These are phyloP conservation scores for Caenorhabditis virilis DNA, from an alignment of 2,888 invertebrate species.

Conservation along the genomic window DNA sequence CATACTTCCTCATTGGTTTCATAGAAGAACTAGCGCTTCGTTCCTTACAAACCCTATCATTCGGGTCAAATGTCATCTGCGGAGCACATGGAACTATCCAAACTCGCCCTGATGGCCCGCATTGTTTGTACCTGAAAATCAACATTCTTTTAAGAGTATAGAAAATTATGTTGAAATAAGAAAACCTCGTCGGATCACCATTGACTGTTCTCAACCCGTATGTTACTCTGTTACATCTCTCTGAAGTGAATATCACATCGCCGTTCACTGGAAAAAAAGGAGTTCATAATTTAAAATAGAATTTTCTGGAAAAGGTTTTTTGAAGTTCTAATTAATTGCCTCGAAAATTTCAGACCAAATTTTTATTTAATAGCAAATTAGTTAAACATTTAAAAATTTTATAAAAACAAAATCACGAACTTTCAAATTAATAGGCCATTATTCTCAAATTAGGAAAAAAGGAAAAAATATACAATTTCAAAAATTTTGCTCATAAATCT, in stretches of 20 bases:
- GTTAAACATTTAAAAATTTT: no score
- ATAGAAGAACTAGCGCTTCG: neutral
- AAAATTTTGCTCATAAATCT: no score
- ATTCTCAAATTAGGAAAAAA: no score
- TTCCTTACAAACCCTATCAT: conserved; percentile 42
- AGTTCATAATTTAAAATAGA: no score
- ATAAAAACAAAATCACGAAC: neutral
- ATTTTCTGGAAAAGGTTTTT: no score
- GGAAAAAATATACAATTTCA: no score
- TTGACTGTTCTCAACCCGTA: conserved; percentile 43
- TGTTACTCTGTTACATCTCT: conserved; percentile 36
- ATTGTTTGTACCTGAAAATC: conserved; percentile 47
- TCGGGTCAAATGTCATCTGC: conserved; percentile 45
- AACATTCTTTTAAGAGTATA: no score
- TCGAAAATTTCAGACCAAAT: no score
- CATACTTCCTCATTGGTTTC: conserved; percentile 34
- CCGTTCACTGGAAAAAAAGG: conserved; percentile 31
- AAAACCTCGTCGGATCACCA: conserved; percentile 38
- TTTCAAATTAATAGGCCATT: neutral
- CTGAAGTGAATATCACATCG: conserved; percentile 51
- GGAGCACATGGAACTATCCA: conserved; percentile 55
- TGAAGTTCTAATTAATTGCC: no score
- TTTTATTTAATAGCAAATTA: no score
- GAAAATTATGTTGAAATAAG: no score
- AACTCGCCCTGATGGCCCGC: conserved; percentile 46